A percentile compares a stretch with the other conserved stretches of the same genome.
Evolutionary conservation across 1,140 invertebrate genomes (phyloP).

Genomic region (Apis dorsata): DNA sequence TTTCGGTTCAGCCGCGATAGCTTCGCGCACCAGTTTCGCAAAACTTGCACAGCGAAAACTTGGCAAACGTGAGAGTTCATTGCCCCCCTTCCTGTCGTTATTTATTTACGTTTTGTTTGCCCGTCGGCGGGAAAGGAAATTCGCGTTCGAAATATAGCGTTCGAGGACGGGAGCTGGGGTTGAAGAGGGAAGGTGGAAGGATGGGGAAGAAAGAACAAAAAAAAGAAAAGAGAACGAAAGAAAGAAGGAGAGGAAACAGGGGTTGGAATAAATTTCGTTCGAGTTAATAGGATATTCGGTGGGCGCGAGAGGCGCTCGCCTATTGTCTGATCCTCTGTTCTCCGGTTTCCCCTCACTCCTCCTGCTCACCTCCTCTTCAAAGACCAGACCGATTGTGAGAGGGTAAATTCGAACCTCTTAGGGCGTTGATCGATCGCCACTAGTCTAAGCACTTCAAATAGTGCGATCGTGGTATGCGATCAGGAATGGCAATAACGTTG

Average conservation of each 20-base stretch:
- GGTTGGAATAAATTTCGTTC: slow-evolving; percentile 19
- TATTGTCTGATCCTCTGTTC: slow-evolving; percentile 40
- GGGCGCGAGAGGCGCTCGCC: slow-evolving; percentile 41
- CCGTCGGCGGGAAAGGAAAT: neutral
- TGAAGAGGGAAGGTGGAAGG: neutral
- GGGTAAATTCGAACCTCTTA: slow-evolving; percentile 62
- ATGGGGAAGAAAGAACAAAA: neutral
- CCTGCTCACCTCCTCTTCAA: slow-evolving; percentile 28
- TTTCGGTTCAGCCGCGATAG: slow-evolving; percentile 42
- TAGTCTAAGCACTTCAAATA: slow-evolving; percentile 73
- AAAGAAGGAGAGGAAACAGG: neutral
- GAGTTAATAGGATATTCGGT: slow-evolving; percentile 33
- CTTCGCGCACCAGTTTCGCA: slow-evolving; percentile 54
- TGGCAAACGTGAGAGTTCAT: slow-evolving; percentile 34
- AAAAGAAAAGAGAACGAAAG: neutral
- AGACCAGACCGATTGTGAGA: slow-evolving; percentile 47
- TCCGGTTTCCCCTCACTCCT: neutral
- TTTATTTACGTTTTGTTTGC: slow-evolving; percentile 60
- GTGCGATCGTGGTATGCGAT: slow-evolving; percentile 66
- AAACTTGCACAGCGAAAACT: slow-evolving; percentile 38
- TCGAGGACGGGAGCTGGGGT: neutral
- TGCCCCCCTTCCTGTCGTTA: slow-evolving; percentile 37
- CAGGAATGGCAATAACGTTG: slow-evolving; percentile 76
- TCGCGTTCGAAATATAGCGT: neutral
- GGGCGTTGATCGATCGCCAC: slow-evolving; percentile 61